Conservation (phyloP, 1,140 invertebrate genomes). For the Leptoteleia sp. region DNA sequence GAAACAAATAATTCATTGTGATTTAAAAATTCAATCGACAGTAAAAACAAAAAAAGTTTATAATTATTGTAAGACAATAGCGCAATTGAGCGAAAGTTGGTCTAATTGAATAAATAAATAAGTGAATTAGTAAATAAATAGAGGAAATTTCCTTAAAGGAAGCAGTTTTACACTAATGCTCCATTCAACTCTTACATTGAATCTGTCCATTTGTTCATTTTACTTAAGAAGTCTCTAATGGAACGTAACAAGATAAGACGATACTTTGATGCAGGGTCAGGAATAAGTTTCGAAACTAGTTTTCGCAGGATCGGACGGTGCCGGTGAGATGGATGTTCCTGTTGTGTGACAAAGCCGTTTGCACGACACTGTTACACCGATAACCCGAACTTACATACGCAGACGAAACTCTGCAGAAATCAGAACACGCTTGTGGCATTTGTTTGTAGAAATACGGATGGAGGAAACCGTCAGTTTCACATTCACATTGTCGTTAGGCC, state of each 20-base stretch:
- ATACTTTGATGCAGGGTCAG: conserved; percentile 62
- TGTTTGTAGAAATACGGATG: conserved; percentile 40
- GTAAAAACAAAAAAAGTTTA: no score
- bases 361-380: conserved; percentile 44
- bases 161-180: not conserved
- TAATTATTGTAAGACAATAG: conserved; percentile 3
- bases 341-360: conserved; percentile 50
- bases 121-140: no score
- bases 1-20: no score
- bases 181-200: conserved; percentile 17
- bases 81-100: not conserved
- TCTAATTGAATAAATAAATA: conserved; percentile 24
- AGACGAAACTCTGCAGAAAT: conserved; percentile 43
- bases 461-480: conserved; percentile 27
- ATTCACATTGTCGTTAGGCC: conserved; percentile 22
- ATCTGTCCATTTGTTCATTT: conserved; percentile 25
- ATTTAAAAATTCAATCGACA: no score
- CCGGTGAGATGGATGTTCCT: conserved; percentile 38
- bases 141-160: conserved; percentile 14
- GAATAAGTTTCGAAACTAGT: conserved; percentile 75
- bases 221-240: conserved; percentile 45
- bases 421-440: conserved; percentile 41
- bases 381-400: conserved; percentile 45
- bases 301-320: conserved; percentile 55
- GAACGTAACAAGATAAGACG: conserved; percentile 48